Evolutionary conservation across 1,140 invertebrate species (phyloP), one percentile per base, ranked within the genome.

Genomic region (Neodiprion lecontei): DNA sequence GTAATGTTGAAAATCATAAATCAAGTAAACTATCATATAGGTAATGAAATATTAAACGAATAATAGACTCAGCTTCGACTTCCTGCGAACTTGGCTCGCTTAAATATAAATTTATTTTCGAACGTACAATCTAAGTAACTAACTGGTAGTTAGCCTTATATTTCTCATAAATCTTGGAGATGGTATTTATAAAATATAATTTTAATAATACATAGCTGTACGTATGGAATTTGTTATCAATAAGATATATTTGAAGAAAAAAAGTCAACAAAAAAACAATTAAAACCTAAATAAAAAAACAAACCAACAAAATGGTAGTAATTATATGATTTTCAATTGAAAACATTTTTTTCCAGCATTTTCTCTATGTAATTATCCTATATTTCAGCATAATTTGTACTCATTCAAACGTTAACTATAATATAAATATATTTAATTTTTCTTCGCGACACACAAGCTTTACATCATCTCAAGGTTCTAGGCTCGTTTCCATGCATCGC

Each of bases 331-430:
- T 61, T 61, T 12, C n/a, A 61, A 61, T 61, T 61, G n/a, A 8
- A n/a, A 61, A n/a, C 53, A 53, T 10, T 4, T 14, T 14, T 61
- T 61, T 61, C 9, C 53, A 61, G 53, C 53, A 61, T 61, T 61
- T 61, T 61, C 53, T 61, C 53, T 61, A 61, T 61, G n/a, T 61
- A 61, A 61, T 17, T 61, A 61, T 61, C n/a, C 53, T 61, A 61
- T 61, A 61, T 61, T 61, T 61, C 53, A 61, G 53, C 11, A 61
- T 61, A 17, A 61, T 61, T 14, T 61, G 5, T 14, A 61, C 53
- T 14, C 53, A 61, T 61, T 40, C 1, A 40, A 40, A 3, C 28
- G 28, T 40, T 40, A 5, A 40, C 28, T 40, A 40, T 40, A 40
- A 40, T 40, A 40, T 40, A 40, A 1, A 40, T 40, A 40, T 40